A percentile compares a stretch with the other conserved stretches of the same genome.
These are phyloP conservation scores for Drosophila pseudoananassae DNA, from an alignment of 1,140 invertebrate species.

Conservation along the genomic window DNA sequence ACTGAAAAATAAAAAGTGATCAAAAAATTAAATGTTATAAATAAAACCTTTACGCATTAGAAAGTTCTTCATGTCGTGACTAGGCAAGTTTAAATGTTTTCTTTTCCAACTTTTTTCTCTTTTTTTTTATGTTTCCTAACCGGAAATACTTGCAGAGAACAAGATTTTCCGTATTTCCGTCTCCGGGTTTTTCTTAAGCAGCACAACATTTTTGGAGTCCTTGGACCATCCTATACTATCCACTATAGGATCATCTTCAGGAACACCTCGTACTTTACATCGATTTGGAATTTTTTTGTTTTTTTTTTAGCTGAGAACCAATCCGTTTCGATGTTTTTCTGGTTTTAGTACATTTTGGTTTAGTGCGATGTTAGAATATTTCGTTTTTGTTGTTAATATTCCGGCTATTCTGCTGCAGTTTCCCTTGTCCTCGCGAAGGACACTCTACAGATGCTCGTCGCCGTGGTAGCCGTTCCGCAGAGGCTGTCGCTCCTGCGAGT, in stretches of 20 bases:
- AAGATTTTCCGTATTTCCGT: not conserved
- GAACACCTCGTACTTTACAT: conserved; percentile 1
- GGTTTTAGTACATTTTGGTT: conserved; percentile 60
- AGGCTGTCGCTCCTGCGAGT: conserved; percentile 91
- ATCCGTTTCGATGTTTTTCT: conserved; percentile 7
- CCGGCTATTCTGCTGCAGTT: conserved; percentile 18
- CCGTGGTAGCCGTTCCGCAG: conserved; percentile 89
- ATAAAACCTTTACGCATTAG: conserved; percentile 57
- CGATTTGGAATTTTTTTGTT: conserved; percentile 37
- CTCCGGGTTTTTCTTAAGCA: conserved; percentile 1
- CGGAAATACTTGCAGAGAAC: conserved; percentile 12
- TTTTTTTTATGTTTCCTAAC: conserved; percentile 21
- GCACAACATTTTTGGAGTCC: conserved; percentile 8
- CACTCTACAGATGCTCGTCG: conserved; percentile 86
- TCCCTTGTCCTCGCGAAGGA: not conserved
- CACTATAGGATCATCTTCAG: not conserved
- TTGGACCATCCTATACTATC: not conserved
- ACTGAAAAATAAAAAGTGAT: conserved; percentile 33
- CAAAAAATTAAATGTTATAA: conserved; percentile 25
- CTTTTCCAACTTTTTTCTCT: conserved; percentile 22
- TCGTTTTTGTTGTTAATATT: conserved; percentile 42
- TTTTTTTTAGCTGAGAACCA: conserved; percentile 41
- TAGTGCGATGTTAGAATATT: conserved; percentile 72
- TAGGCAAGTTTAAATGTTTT: conserved; percentile 70
- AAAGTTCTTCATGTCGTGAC: conserved; percentile 79